phyloP scores from a whole-genome alignment of 2,113 vertebrate species.

The Eulacestoma nigropectus region DNA sequence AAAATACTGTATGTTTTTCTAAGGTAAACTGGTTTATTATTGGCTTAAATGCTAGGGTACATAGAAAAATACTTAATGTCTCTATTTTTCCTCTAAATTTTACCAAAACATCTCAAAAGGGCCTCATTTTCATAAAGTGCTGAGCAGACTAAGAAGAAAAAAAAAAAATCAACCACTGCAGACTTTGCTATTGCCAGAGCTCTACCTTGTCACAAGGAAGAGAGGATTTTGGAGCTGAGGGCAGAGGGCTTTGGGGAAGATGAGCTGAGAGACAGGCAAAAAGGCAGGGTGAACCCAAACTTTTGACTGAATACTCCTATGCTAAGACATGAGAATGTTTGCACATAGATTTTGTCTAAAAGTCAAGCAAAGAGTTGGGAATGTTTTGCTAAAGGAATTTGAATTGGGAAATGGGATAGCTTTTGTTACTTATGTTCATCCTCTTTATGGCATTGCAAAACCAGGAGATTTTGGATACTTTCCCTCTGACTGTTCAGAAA shows the following conservation, averaged over 20 bases:
- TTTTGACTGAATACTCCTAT: neutral
- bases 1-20: neutral
- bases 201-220: neutral
- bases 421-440: neutral
- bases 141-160: neutral
- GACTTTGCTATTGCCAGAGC: neutral
- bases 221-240: neutral
- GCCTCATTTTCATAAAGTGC: neutral
- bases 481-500: neutral
- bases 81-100: neutral
- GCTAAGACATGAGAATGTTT: neutral
- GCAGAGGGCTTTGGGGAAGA: neutral
- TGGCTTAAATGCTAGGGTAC: neutral
- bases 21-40: neutral
- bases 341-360: neutral
- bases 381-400: neutral
- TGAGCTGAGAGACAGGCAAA: neutral
- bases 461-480: neutral
- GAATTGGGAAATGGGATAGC: neutral
- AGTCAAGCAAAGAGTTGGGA: neutral
- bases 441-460: neutral
- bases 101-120: neutral
- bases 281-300: neutral
- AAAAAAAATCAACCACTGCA: neutral
- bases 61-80: neutral